These are phyloP conservation scores for Lepisosteus oculatus DNA, from an alignment of 2,113 vertebrate species.

Conservation along the genomic window DNA sequence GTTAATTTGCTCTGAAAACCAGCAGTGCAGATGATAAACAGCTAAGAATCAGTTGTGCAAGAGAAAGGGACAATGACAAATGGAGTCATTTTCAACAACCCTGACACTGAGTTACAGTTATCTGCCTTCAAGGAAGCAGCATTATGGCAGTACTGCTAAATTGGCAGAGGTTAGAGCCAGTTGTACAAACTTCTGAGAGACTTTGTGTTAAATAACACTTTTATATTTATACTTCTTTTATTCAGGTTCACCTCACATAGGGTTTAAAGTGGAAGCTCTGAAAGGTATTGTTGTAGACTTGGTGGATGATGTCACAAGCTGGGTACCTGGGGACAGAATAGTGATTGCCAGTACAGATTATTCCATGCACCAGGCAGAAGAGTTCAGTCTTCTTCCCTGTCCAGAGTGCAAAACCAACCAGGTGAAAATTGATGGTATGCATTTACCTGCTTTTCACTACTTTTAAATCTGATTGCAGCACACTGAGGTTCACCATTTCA, in stretches of 20 bases:
- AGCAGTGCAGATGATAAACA: background rate
- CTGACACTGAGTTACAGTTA: background rate
- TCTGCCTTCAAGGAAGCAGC: background rate
- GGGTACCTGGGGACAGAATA: slow-evolving; percentile 42
- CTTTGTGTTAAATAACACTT: too few relatives aligned
- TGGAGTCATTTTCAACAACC: too few relatives aligned
- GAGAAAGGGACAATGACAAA: background rate
- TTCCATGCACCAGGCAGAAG: slow-evolving; percentile 50
- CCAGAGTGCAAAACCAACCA: slow-evolving; percentile 44
- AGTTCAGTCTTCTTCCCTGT: slow-evolving; percentile 47
- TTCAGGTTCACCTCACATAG: slow-evolving; percentile 41
- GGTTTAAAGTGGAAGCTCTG: slow-evolving; percentile 46
- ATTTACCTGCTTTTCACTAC: background rate
- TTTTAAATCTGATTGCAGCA: background rate
- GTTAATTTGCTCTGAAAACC: background rate
- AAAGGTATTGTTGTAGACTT: slow-evolving; percentile 42
- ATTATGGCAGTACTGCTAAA: background rate
- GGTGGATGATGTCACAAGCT: slow-evolving; percentile 45
- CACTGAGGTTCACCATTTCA: too few relatives aligned
- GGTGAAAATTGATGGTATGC: slow-evolving; percentile 56
- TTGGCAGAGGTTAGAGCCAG: background rate
- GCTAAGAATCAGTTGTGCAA: background rate
- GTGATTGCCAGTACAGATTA: slow-evolving; percentile 47
- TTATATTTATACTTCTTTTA: background rate
- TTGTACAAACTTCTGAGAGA: too few relatives aligned